Base-by-base conservation (phyloP, 2,797 vertebrate genomes). In the Pogoniulus pusillus region DNA sequence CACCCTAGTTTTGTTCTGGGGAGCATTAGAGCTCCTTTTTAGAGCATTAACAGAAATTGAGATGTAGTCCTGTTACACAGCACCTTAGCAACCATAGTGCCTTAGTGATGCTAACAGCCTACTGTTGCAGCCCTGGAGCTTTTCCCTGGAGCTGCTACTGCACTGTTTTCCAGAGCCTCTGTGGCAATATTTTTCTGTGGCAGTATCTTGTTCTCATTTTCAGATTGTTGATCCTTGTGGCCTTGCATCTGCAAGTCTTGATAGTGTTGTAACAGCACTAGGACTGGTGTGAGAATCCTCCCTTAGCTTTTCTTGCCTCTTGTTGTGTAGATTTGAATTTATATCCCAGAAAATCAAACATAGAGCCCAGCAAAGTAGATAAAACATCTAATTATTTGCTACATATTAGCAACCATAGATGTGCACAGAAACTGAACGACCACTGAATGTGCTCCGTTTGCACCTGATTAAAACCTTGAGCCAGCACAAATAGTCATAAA, bases 211-310 rank as follows among this genome's bases (percentile, higher is more conserved):
- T 87, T 91, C 70, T 87, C 34, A 7, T 32, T 91, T 35, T 91
- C 54, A 53, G 49, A 43, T 34, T 66, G 59, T 39, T 88, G 53
- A 26, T 59, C 8, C 8, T 62, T 30, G 39, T 74, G 88, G 30
- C 90, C 88, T 94, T 94, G 90, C 78, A 91, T 68, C 71, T 93
- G 85, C 58, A 49, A 30, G 49, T 51, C 39, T 11, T 86, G 64
- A 86, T 93, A 73, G 35, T 2, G 0, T 51, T 86, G n/a, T 58
- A 82, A 41, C 34, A 51, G 41, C n/a, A 39, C 27, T 43, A 43
- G 43, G 86, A 24, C 29, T 68, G 30, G 23, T 86, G 53, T 54
- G 73, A 60, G 53, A 92, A 53, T 81, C 29, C 22, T 5, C 27
- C 13, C 30, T 35, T 37, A 26, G 53, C 37, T 81, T 89, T 87